Percentiles rank a stretch among this genome's conserved stretches.
Conservation (phyloP, 2,888 invertebrate genomes). For the Pristionchus mayeri region DNA sequence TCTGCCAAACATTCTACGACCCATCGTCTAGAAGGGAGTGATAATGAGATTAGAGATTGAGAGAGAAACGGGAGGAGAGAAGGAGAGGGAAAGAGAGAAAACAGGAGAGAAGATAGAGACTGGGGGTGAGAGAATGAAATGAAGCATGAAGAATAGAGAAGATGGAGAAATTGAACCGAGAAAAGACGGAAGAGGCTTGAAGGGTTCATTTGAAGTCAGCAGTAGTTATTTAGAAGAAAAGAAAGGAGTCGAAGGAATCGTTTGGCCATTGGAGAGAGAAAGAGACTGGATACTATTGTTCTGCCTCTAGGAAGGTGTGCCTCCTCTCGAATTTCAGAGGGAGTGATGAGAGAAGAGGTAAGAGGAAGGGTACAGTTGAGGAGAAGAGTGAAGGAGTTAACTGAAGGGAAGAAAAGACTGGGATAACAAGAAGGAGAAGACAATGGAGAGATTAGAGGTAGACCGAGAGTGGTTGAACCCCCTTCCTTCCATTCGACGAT, state of each 20-base stretch:
- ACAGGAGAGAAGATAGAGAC: constrained; percentile 18
- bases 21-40: not conserved
- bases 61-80: constrained; percentile 10
- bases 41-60: constrained; percentile 33
- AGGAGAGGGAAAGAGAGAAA: not conserved
- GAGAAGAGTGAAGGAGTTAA: too few species aligned
- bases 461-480: not conserved
- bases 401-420: too few species aligned
- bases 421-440: not conserved
- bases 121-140: constrained; percentile 24
- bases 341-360: constrained; percentile 16
- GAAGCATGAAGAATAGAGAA: constrained; percentile 1
- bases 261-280: not conserved
- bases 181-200: not conserved
- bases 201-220: constrained; percentile 29
- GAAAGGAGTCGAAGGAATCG: constrained; percentile 33
- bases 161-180: constrained; percentile 38
- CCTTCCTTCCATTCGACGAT: not conserved
- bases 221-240: constrained; percentile 13
- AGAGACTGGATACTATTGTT: constrained; percentile 40
- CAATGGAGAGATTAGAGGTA: constrained; percentile 1
- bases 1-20: constrained; percentile 28
- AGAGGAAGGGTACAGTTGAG: not conserved
- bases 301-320: constrained; percentile 11
- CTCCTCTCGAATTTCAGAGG: not conserved